These are phyloP conservation scores for Chironomus riparius DNA, from an alignment of 2,888 invertebrate genomes.

Conservation along the genomic window DNA sequence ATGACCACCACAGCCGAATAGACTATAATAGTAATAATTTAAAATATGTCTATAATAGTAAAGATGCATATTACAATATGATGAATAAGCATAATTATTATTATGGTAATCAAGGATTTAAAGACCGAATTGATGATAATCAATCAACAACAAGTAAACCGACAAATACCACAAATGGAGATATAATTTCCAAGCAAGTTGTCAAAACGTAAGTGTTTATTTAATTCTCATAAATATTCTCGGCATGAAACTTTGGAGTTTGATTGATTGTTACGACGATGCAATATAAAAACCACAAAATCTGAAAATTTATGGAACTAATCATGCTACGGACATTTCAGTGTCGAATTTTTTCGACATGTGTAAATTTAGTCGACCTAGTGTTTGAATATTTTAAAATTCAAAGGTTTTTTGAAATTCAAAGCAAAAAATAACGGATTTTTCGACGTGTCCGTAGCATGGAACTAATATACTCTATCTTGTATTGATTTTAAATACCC, in stretches of 20 bases:
- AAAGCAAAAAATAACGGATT: too few relatives aligned
- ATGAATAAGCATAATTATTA: constrained; percentile 24
- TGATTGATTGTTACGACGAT: too few relatives aligned
- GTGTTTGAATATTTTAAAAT: too few relatives aligned
- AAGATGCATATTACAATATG: constrained; percentile 13
- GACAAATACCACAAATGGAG: background rate
- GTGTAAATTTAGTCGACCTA: too few relatives aligned
- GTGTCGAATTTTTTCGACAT: too few relatives aligned
- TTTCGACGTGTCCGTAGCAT: too few relatives aligned
- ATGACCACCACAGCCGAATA: background rate
- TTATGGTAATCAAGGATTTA: background rate
- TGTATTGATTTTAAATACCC: background rate
- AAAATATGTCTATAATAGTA: background rate
- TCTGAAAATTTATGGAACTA: background rate
- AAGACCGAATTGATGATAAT: constrained; percentile 14
- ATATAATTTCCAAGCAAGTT: background rate
- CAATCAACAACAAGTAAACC: background rate
- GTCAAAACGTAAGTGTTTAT: background rate
- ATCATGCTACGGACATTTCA: background rate
- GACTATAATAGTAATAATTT: constrained; percentile 18
- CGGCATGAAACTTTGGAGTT: too few relatives aligned
- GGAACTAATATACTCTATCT: too few relatives aligned
- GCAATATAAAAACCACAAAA: background rate
- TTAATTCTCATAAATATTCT: background rate
- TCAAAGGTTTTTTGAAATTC: too few relatives aligned